phyloP scores from a whole-genome alignment of 2,113 vertebrate genomes.

The Calyptomena viridis region DNA sequence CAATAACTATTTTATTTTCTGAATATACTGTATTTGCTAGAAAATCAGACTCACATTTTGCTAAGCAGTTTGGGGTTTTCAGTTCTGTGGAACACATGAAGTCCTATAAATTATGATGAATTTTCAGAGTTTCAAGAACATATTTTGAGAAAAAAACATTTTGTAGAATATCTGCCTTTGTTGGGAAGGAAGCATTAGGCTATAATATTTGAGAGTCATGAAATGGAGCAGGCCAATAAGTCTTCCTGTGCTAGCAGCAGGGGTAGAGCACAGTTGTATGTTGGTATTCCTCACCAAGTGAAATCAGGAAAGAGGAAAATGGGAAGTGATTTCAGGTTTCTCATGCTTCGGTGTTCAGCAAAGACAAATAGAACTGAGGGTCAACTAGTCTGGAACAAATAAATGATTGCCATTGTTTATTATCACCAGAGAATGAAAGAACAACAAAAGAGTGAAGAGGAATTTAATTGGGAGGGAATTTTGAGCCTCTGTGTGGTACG shows the following conservation, averaged over 20 bases:
- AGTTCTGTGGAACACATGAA: neutral
- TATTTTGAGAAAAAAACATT: neutral
- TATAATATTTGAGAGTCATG: neutral
- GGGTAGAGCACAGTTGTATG: neutral
- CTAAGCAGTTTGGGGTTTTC: neutral
- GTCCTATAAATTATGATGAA: neutral
- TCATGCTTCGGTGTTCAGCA: neutral
- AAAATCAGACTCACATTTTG: neutral
- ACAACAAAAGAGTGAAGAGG: neutral
- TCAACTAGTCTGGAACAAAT: neutral
- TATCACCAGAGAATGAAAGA: neutral
- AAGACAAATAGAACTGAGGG: neutral
- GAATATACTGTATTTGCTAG: neutral
- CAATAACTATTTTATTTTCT: neutral
- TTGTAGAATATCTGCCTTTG: neutral
- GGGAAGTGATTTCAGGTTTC: neutral
- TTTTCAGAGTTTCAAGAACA: neutral
- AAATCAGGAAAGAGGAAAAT: neutral
- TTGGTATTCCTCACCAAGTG: neutral
- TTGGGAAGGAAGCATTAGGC: neutral
- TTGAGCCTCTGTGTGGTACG: neutral
- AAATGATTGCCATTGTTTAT: neutral
- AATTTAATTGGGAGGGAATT: neutral
- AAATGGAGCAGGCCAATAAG: neutral
- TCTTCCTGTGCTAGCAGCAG: neutral